Percentiles rank a stretch among this genome's conserved stretches.
Conservation (phyloP, 2,888 invertebrate genomes). For the Rhyacophila evoluta region DNA sequence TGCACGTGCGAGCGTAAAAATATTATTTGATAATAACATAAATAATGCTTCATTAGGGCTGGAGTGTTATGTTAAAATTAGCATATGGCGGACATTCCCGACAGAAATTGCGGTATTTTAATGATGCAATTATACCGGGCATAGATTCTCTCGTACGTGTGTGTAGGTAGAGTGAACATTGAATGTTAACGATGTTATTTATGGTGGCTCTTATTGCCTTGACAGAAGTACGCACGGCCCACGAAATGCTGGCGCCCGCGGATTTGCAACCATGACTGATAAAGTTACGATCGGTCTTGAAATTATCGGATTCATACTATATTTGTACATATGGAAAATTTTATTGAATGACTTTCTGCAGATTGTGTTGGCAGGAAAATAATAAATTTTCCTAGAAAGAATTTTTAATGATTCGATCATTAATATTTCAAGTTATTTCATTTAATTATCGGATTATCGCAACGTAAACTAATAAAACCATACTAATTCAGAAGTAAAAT, state of each 20-base stretch:
- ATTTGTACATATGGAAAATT: no score
- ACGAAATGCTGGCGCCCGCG: background rate
- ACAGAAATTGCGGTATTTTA: constrained; percentile 8
- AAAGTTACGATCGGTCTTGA: background rate
- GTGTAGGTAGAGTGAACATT: background rate
- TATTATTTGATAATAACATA: background rate
- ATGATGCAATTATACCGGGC: constrained; percentile 6
- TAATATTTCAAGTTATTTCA: no score
- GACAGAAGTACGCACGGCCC: background rate
- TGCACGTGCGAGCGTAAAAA: background rate
- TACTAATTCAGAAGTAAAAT: no score
- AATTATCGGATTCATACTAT: background rate
- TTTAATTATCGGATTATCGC: no score
- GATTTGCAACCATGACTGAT: background rate
- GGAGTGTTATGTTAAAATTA: background rate
- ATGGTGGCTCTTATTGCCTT: background rate
- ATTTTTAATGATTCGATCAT: no score
- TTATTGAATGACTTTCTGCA: no score
- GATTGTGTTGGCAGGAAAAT: no score
- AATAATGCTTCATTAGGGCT: constrained; percentile 7
- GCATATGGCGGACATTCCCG: background rate
- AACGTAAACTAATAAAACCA: no score
- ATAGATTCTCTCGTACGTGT: background rate
- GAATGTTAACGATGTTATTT: background rate
- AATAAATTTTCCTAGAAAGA: no score